These are phyloP conservation scores for Chloebia gouldiae DNA, from an alignment of 2,113 vertebrate genomes.

Conservation along the genomic window DNA sequence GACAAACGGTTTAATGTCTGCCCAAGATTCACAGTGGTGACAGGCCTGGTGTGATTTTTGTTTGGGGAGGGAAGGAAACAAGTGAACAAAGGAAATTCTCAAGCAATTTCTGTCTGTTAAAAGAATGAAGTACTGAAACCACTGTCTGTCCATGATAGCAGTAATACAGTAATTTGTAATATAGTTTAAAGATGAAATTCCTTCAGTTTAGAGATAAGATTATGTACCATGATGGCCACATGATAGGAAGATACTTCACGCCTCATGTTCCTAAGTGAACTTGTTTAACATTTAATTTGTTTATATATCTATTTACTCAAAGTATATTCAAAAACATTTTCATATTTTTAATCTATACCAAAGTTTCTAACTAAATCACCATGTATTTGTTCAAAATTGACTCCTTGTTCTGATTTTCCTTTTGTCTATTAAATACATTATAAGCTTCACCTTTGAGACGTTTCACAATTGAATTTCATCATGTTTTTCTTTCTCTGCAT, in stretches of 20 bases:
- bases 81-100: background rate
- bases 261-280: accelerated
- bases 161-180: background rate
- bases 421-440: background rate
- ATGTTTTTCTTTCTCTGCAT: background rate
- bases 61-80: background rate
- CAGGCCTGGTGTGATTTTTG: background rate
- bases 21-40: background rate
- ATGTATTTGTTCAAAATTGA: background rate
- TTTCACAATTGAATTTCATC: background rate
- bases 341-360: background rate
- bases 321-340: background rate
- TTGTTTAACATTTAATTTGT: background rate
- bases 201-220: background rate
- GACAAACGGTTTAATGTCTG: background rate
- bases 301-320: background rate
- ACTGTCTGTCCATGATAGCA: background rate
- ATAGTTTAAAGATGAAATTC: background rate
- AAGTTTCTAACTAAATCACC: background rate
- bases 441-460: background rate
- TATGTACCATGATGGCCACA: too few species aligned
- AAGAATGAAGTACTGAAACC: background rate
- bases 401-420: background rate
- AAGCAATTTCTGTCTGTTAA: background rate
- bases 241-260: background rate